Evolutionary conservation across 1,140 invertebrate species (phyloP).

Genomic region (Solen grandis): DNA sequence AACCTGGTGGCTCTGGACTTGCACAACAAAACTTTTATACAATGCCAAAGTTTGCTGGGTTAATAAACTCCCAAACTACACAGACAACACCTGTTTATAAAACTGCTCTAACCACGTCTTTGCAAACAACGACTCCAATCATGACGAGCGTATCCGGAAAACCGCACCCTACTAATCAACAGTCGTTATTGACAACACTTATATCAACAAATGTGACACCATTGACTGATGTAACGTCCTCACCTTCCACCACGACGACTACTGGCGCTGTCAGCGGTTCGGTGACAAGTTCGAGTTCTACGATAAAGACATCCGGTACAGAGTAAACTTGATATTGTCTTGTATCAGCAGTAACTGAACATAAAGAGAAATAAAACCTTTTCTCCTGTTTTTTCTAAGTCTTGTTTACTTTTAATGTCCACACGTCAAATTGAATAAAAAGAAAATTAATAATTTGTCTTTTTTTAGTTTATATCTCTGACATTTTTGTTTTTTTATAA

Average conservation of each 20-base stretch:
- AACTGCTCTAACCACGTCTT: background rate
- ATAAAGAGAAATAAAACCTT: no score
- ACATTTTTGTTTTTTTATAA: no score
- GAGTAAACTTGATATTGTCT: no score
- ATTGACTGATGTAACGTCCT: no score
- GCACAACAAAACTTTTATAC: slow-evolving; percentile 14
- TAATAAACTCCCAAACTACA: background rate
- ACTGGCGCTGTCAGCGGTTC: background rate
- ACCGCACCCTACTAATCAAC: background rate
- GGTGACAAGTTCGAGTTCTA: background rate
- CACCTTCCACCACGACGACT: background rate
- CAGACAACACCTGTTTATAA: background rate
- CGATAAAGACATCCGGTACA: no score
- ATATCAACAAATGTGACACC: background rate
- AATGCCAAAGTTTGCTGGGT: slow-evolving; percentile 1
- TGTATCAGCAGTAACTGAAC: no score
- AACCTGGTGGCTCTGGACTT: background rate
- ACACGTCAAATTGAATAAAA: no score
- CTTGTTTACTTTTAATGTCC: no score
- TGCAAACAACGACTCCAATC: background rate
- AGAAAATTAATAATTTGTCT: no score
- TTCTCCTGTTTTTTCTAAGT: no score
- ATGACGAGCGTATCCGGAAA: background rate
- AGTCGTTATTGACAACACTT: background rate
- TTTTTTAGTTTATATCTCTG: no score